These are phyloP conservation scores for Drosophila athabasca DNA, from an alignment of 1,140 invertebrate genomes.

Conservation along the genomic window DNA sequence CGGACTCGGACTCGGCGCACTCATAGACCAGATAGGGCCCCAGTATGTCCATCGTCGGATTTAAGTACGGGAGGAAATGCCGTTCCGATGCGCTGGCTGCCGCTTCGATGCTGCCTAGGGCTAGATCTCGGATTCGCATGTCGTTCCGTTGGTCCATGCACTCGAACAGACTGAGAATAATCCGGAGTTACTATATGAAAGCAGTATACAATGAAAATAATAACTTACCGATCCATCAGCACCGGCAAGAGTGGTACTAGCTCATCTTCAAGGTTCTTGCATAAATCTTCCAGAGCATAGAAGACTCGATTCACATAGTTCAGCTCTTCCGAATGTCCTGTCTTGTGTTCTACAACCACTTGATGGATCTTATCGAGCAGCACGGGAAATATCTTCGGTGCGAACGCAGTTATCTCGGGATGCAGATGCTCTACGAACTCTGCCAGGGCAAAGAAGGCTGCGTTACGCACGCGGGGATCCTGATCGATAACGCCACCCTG, in stretches of 20 bases:
- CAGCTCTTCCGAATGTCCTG: conserved; percentile 85
- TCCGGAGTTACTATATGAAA: neutral
- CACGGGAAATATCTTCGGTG: conserved; percentile 89
- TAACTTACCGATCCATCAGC: conserved; percentile 87
- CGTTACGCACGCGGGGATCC: conserved; percentile 86
- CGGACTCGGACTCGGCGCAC: conserved; percentile 84
- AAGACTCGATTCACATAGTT: conserved; percentile 89
- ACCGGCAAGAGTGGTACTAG: conserved; percentile 89
- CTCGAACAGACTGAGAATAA: conserved; percentile 84
- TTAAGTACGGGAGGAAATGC: conserved; percentile 89
- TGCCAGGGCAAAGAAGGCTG: conserved; percentile 91
- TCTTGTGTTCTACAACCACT: conserved; percentile 85
- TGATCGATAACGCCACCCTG: conserved; percentile 88
- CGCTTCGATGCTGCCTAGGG: conserved; percentile 88
- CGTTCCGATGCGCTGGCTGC: conserved; percentile 89
- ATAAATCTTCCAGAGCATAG: conserved; percentile 92
- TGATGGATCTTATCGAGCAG: conserved; percentile 89
- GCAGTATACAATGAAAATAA: neutral
- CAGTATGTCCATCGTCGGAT: conserved; percentile 87
- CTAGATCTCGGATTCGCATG: conserved; percentile 87
- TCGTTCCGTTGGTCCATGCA: conserved; percentile 86
- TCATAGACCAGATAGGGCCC: conserved; percentile 86
- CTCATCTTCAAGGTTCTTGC: conserved; percentile 90
- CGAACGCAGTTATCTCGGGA: conserved; percentile 89
- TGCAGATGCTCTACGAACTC: conserved; percentile 90